phyloP scores from a whole-genome alignment of 1,140 invertebrate genomes.

The Sipha flava region DNA sequence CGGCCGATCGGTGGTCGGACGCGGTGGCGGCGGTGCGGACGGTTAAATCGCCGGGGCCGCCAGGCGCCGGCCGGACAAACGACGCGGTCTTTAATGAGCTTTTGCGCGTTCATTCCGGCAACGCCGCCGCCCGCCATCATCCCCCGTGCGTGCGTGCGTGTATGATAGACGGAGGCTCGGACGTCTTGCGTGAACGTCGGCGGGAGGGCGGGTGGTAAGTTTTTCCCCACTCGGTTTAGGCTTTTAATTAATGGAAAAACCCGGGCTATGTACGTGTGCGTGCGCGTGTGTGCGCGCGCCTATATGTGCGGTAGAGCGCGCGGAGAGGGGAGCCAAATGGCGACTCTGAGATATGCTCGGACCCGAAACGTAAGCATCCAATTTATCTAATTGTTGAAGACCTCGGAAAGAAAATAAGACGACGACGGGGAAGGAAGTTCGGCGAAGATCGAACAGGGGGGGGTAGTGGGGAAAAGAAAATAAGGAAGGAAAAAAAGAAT shows the following conservation, averaged over 20 bases:
- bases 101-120: conserved; percentile 24
- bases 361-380: conserved; percentile 30
- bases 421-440: background rate
- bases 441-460: no score
- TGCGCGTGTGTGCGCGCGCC: background rate
- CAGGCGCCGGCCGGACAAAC: conserved; percentile 29
- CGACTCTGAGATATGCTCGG: conserved; percentile 24
- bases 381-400: conserved; percentile 33
- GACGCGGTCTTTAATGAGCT: conserved; percentile 30
- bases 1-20: background rate
- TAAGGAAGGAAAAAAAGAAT: background rate
- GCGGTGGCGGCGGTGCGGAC: background rate
- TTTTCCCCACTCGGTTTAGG: conserved; percentile 21
- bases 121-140: background rate
- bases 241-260: conserved; percentile 33
- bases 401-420: background rate
- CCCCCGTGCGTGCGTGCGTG: background rate
- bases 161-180: background rate
- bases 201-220: background rate
- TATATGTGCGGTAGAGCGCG: background rate
- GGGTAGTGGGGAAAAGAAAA: background rate
- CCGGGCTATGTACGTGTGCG: background rate
- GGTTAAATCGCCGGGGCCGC: conserved; percentile 26
- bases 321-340: background rate
- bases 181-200: background rate